Base-by-base conservation (phyloP, 2,888 invertebrate species). In the Aphelenchoides bicaudatus region DNA sequence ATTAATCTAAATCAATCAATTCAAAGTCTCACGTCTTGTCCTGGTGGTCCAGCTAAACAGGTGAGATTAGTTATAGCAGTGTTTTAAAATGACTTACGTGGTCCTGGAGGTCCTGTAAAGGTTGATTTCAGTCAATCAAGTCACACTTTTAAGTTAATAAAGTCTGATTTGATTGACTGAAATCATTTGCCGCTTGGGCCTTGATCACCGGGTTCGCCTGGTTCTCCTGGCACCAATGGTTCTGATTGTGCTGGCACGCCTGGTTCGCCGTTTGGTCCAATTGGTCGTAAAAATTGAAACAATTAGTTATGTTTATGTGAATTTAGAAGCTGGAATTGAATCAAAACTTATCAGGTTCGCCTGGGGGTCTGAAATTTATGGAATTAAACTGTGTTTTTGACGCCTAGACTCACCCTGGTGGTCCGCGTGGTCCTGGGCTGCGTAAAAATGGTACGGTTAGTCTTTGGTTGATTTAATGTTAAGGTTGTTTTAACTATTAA, bases 211-310 rank as follows among this genome's bases (percentile, higher is more conserved):
- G 55, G 46, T 38, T 54, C 55, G 16, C 55, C 55, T 10, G 62
- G 62, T 52, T 62, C 62, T 60, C 62, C 67, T 31, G 66, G 66
- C 23, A 58, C 58, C 38, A 66, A 66, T 3, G 66, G 66, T 50
- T 67, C 67, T 38, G 47, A 38, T 48, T 68, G 63, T 46, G 66
- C 67, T 21, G 66, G 67, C 34, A 55, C 52, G 28, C 62, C 61
- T 25, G 61, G 61, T 46, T 61, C 62, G 37, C 61, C 62, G 53
- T 58, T 58, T 43, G 58, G 59, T 31, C 62, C 62, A 52, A 30
- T 16, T 28, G 60, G 59, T 51, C 52, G 38, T 43, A 43, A 43
- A 19, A 8, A 34, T 13, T 34, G n/a, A n/a, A n/a, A n/a, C n/a
- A n/a, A n/a, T n/a, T n/a, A n/a, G n/a, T n/a, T n/a, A n/a, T n/a